Evolutionary conservation across 2,888 invertebrate species (phyloP).

Genomic region (Stenoptilia bipunctidactyla): DNA sequence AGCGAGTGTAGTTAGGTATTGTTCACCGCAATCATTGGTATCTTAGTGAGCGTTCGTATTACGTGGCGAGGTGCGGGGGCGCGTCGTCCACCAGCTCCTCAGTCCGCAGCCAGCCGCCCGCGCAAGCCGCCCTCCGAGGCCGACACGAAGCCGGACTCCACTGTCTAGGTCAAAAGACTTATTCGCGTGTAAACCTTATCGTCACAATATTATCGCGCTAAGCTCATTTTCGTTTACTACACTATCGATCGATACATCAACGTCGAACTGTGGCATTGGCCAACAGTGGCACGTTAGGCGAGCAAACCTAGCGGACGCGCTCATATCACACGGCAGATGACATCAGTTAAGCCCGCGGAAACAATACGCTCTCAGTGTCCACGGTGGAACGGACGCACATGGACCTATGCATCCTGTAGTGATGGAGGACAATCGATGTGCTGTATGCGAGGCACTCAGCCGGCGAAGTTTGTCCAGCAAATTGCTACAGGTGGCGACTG

Average conservation of each 20-base stretch:
- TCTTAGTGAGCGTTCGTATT: slow-evolving; percentile 56
- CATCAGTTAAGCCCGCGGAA: slow-evolving; percentile 65
- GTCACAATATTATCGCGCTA: slow-evolving; percentile 63
- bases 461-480: slow-evolving; percentile 55
- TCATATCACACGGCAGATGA: slow-evolving; percentile 58
- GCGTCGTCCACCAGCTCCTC: slow-evolving; percentile 55
- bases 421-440: slow-evolving; percentile 62
- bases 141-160: no score
- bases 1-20: slow-evolving; percentile 19
- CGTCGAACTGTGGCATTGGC: not conserved
- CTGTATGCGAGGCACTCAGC: slow-evolving; percentile 60
- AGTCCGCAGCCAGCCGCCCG: slow-evolving; percentile 50
- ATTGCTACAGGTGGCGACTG: slow-evolving; percentile 59
- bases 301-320: slow-evolving; percentile 22
- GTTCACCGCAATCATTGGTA: slow-evolving; percentile 65
- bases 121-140: slow-evolving; percentile 57
- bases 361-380: slow-evolving; percentile 64
- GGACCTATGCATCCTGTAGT: slow-evolving; percentile 24
- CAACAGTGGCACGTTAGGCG: not conserved
- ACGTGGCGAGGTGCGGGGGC: slow-evolving; percentile 46
- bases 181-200: slow-evolving; percentile 66
- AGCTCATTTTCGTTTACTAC: slow-evolving; percentile 46
- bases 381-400: slow-evolving; percentile 61
- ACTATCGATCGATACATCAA: slow-evolving; percentile 48
- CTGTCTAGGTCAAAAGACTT: slow-evolving; percentile 61